These are phyloP conservation scores for Pipistrellus pygmaeus DNA, from an alignment of 2,797 vertebrate species.

Conservation along the genomic window DNA sequence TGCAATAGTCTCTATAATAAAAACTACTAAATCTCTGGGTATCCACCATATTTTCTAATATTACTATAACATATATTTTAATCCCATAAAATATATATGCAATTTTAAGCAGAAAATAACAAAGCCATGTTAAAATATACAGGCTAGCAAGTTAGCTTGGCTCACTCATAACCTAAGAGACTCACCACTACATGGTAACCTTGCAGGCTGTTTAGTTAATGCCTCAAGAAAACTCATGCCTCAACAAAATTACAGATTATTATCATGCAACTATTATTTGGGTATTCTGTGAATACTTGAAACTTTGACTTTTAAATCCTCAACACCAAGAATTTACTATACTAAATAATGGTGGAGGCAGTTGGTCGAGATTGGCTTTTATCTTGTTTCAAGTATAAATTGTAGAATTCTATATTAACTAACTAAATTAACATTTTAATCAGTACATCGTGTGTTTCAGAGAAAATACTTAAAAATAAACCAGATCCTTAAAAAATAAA, in stretches of 20 bases:
- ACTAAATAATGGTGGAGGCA: background rate
- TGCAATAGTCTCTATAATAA: background rate
- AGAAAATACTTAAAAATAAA: constrained; percentile 10
- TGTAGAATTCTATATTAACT: background rate
- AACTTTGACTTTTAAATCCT: constrained; percentile 30
- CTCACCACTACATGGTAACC: background rate
- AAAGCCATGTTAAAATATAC: background rate
- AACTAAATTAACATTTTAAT: constrained; percentile 54
- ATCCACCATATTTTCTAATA: constrained; percentile 3
- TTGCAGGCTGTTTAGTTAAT: background rate
- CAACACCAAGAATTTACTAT: background rate
- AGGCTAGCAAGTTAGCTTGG: background rate
- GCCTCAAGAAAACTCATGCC: background rate
- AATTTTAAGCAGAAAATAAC: background rate
- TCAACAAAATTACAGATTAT: constrained; percentile 20
- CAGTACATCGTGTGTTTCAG: background rate
- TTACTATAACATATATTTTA: background rate
- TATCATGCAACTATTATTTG: background rate
- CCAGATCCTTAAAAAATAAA: background rate
- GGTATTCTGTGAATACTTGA: background rate
- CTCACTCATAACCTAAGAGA: constrained; percentile 8
- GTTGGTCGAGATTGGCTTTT: constrained; percentile 14
- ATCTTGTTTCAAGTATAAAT: constrained; percentile 34
- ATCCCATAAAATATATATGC: background rate
- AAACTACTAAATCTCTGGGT: background rate